Percentiles rank a stretch among this genome's conserved stretches.
Evolutionary conservation across 2,113 vertebrate species (phyloP).

Genomic region (Strix aluco): DNA sequence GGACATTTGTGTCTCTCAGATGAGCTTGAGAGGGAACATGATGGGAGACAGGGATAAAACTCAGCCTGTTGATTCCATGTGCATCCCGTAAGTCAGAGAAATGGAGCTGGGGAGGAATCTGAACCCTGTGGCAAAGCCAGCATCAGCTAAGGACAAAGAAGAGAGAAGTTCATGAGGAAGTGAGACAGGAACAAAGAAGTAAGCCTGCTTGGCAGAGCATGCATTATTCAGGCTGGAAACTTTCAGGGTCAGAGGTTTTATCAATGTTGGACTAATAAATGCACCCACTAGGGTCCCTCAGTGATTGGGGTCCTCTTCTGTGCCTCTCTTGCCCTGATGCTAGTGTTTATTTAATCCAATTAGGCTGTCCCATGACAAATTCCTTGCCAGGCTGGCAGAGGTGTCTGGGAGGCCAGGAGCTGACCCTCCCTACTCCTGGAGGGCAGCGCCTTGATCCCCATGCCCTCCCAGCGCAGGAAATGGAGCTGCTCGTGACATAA

Average conservation of each 20-base stretch:
- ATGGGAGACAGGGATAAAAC: not conserved
- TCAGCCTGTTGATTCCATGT: not conserved
- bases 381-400: not conserved
- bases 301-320: not conserved
- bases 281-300: not conserved
- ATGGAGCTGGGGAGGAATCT: not conserved
- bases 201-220: not conserved
- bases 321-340: not conserved
- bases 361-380: not conserved
- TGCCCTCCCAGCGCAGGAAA: not conserved
- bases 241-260: not conserved
- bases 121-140: not conserved
- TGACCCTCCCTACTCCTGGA: not conserved
- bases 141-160: not conserved
- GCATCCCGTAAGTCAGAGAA: not conserved
- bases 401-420: not conserved
- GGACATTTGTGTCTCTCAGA: not conserved
- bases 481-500: constrained; percentile 3
- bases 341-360: not conserved
- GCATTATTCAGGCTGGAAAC: not conserved
- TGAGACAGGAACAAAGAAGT: not conserved
- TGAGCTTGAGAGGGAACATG: not conserved
- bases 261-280: not conserved
- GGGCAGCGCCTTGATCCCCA: not conserved
- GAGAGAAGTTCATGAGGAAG: not conserved